Conservation (phyloP, 1,140 invertebrate genomes). For the Meloidogyne hapla region DNA sequence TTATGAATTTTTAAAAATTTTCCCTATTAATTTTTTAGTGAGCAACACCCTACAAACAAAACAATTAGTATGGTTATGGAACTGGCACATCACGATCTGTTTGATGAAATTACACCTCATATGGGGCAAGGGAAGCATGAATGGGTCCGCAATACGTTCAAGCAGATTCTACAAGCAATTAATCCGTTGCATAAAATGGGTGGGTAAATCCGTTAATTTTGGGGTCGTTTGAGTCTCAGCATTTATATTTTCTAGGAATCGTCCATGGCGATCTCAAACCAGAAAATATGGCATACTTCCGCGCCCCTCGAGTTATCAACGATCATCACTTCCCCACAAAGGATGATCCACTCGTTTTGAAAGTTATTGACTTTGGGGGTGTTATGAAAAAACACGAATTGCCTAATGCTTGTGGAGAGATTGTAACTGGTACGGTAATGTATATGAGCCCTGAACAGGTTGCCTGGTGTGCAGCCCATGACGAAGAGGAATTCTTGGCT, state of each 20-base stretch:
- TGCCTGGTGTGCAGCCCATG: slow-evolving; percentile 19
- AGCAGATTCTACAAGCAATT: slow-evolving; percentile 19
- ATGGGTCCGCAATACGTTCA: slow-evolving; percentile 17
- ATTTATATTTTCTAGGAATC: background rate
- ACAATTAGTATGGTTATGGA: slow-evolving; percentile 28
- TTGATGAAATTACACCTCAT: slow-evolving; percentile 25
- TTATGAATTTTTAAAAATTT: too few relatives aligned
- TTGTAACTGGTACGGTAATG: slow-evolving; percentile 27
- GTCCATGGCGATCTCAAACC: slow-evolving; percentile 27
- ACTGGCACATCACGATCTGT: slow-evolving; percentile 23
- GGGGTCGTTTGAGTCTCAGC: too few relatives aligned
- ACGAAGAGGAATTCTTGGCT: background rate
- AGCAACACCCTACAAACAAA: slow-evolving; percentile 17
- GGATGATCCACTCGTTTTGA: slow-evolving; percentile 10
- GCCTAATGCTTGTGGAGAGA: slow-evolving; percentile 15
- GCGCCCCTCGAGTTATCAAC: background rate
- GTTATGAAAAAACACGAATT: background rate
- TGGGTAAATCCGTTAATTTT: background rate
- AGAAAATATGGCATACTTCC: slow-evolving; percentile 26
- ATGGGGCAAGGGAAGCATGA: slow-evolving; percentile 9
- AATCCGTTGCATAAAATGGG: slow-evolving; percentile 15
- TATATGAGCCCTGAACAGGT: slow-evolving; percentile 29
- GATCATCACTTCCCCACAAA: background rate
- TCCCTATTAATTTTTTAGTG: slow-evolving; percentile 12
- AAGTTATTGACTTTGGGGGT: slow-evolving; percentile 28